phyloP scores from a whole-genome alignment of 2,113 vertebrate species.

The Atractosteus spatula region DNA sequence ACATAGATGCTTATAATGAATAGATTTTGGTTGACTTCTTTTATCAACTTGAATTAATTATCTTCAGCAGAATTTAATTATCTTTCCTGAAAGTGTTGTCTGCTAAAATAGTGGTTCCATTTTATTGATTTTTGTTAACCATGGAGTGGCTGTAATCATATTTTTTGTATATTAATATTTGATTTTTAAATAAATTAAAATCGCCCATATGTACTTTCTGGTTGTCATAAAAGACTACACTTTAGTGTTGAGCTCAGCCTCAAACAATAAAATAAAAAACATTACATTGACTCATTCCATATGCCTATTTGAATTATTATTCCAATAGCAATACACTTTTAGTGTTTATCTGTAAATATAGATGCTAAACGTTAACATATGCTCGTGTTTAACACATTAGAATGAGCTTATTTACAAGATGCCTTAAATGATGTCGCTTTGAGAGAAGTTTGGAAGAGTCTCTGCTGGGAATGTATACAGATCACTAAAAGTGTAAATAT shows the following conservation, averaged over 20 bases:
- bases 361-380: neutral
- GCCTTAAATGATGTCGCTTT: neutral
- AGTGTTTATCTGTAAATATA: conserved; percentile 1
- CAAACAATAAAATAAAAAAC: neutral
- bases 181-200: neutral
- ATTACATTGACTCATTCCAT: neutral
- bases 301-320: neutral
- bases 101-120: neutral
- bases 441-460: conserved; percentile 4
- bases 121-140: neutral
- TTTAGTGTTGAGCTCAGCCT: neutral
- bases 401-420: conserved; percentile 16
- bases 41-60: too few species aligned
- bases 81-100: conserved; percentile 6
- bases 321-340: neutral
- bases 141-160: neutral
- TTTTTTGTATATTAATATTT: neutral
- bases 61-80: neutral
- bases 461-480: conserved; percentile 9
- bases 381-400: conserved; percentile 12
- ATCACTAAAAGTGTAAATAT: conserved; percentile 6
- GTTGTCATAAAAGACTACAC: neutral
- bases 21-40: too few species aligned
- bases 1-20: too few species aligned
- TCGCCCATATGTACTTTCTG: neutral